A percentile compares a stretch with the other conserved stretches of the same genome.
These are phyloP conservation scores for Diadegma fenestrale DNA, from an alignment of 2,888 invertebrate genomes.

Conservation along the genomic window DNA sequence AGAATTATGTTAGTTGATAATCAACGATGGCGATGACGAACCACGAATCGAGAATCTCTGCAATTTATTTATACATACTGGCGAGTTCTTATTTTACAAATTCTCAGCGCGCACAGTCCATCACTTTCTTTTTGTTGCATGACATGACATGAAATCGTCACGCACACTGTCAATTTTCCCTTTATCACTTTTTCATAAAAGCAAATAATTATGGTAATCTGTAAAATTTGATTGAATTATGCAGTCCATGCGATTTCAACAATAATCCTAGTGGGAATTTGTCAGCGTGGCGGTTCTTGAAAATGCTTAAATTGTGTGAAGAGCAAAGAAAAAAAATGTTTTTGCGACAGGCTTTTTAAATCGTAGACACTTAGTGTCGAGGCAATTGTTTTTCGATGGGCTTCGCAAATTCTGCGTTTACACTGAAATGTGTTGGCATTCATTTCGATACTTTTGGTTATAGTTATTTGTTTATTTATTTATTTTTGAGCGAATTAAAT, in stretches of 20 bases:
- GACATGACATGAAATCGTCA: constrained; percentile 49
- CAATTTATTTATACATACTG: constrained; percentile 9
- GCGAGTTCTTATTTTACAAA: constrained; percentile 34
- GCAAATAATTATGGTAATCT: neutral
- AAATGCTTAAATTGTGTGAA: neutral
- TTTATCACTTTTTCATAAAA: constrained; percentile 25
- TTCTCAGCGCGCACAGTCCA: constrained; percentile 46
- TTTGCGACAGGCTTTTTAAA: constrained; percentile 10
- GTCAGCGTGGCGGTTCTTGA: neutral
- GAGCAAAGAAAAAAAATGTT: constrained; percentile 1
- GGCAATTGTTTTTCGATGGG: constrained; percentile 50
- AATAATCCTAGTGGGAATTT: neutral
- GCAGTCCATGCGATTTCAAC: neutral
- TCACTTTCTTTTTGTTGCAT: constrained; percentile 42
- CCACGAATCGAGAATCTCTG: constrained; percentile 13
- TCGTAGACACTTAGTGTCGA: constrained; percentile 52
- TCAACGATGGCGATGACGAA: constrained; percentile 28
- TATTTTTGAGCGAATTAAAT: neutral
- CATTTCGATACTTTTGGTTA: neutral
- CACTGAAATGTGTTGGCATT: constrained; percentile 11
- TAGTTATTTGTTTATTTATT: neutral
- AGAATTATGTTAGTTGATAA: constrained; percentile 9
- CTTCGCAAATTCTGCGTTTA: constrained; percentile 55
- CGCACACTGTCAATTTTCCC: constrained; percentile 54
- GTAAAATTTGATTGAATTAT: neutral